Evolutionary conservation across 1,140 invertebrate genomes (phyloP).

Genomic region (Lordiphosa mommai): DNA sequence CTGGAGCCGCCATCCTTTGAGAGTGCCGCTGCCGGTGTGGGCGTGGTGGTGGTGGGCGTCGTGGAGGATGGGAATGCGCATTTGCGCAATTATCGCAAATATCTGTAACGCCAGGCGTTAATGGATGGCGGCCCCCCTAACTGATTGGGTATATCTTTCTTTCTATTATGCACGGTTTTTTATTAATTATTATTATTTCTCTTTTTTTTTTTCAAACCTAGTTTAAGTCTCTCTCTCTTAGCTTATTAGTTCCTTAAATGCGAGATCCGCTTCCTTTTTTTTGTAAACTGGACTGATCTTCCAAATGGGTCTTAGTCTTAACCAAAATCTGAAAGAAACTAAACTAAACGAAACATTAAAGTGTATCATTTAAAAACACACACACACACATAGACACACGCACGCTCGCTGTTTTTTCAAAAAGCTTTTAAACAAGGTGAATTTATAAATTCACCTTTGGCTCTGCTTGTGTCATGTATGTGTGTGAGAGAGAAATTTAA

Average conservation of each 20-base stretch:
- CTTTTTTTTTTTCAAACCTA: slow-evolving; percentile 28
- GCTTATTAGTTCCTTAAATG: slow-evolving; percentile 59
- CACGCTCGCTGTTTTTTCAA: no score
- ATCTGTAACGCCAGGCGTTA: slow-evolving; percentile 65
- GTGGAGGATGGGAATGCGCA: slow-evolving; percentile 65
- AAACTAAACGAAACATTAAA: no score
- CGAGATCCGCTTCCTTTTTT: slow-evolving; percentile 6
- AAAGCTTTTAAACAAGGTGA: no score
- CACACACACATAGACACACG: no score
- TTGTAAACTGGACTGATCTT: no score
- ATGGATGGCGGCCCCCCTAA: neutral
- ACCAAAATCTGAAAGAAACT: no score
- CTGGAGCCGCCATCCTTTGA: slow-evolving; percentile 77
- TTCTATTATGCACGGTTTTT: slow-evolving; percentile 28
- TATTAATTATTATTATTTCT: slow-evolving; percentile 16
- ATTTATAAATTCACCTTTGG: no score
- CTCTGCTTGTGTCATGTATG: no score
- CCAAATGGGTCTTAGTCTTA: no score
- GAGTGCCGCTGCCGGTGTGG: slow-evolving; percentile 72
- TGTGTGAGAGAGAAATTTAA: no score
- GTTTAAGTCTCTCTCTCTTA: slow-evolving; percentile 47
- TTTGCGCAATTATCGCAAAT: slow-evolving; percentile 78
- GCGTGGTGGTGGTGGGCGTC: slow-evolving; percentile 40
- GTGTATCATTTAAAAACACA: no score
- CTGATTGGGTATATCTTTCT: neutral